Conservation (phyloP, 37 sponge, comb jelly and placozoan genomes). For the Halisarca cf. caerulea region DNA sequence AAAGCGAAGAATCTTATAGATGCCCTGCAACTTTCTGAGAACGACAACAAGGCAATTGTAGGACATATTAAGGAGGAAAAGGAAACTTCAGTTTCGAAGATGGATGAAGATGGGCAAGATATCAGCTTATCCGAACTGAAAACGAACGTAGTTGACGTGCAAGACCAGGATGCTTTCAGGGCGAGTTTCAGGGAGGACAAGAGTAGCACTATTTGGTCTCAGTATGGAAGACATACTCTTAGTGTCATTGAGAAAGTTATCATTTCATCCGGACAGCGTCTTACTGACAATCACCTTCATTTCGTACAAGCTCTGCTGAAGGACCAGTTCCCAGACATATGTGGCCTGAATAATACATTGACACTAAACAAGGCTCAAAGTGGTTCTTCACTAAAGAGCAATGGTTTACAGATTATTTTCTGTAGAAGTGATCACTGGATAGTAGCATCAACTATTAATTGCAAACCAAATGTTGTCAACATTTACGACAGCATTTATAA, state of each 20-base stretch:
- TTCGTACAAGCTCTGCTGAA: conserved; percentile 6
- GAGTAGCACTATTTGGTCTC: neutral
- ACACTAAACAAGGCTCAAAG: neutral
- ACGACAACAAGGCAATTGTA: neutral
- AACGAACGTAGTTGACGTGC: neutral
- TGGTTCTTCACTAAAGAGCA: neutral
- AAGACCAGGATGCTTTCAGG: neutral
- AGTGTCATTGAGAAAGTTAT: neutral
- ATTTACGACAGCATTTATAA: neutral
- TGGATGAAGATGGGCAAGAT: neutral
- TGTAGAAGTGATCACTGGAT: conserved; percentile 9
- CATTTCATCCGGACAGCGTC: neutral
- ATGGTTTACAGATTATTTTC: conserved; percentile 22
- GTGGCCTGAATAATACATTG: neutral
- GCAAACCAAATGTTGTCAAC: neutral
- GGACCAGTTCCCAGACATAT: neutral
- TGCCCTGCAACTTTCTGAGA: neutral
- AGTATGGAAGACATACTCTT: neutral
- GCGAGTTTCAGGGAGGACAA: neutral
- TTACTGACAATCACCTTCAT: neutral
- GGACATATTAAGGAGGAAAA: neutral
- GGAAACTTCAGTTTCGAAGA: neutral
- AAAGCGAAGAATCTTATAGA: neutral
- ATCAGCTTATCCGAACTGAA: neutral
- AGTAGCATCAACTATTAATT: neutral